Evolutionary conservation across 2,113 vertebrate genomes (phyloP), one percentile per base, ranked within the genome.

Genomic region (Aepyceros melampus): DNA sequence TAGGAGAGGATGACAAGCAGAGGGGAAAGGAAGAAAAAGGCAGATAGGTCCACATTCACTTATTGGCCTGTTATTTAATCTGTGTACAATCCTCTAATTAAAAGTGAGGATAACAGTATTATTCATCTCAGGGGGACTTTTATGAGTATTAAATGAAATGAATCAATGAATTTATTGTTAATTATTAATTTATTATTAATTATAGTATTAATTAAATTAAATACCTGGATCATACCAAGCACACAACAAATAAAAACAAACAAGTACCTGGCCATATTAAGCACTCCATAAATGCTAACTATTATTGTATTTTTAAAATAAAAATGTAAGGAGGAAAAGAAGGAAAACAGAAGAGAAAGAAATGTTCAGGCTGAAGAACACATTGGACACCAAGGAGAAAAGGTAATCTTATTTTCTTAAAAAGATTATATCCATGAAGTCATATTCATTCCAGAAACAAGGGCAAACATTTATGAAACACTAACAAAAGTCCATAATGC

Each of bases 221-320:
- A 79, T 51, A 64, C 55, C 33, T 43, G 27, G 36, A 86, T 17
- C 6, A 36, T 55, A 45, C 21, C 31, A 51, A 79, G 29, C 29
- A 74, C 21, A 36, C 33, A 21, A 49, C 51, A 82, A 79, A 74
- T 40, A 88, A 94, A 95, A 87, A 97, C n/a, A 95, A 78, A 93
- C 19, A 67, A 83, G 14, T 53, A 25, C 31, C 60, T 92, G 55
- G 7, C 33, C 31, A 64, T 45, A 64, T 83, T 36, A 89, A 91
- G 7, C 10, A 88, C 45, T 58, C 49, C 27, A 74, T 64, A 15
- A 82, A 81, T 78, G 36, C 74, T 67, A 67, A 36, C 49, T 82
- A 33, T 71, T 88, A 33, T 87, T 82, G 49, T 45, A 51, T 81
- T 89, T 53, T 96, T 82, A 1, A 76, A 76, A 58, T 33, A 81